Conservation (phyloP, 2,888 invertebrate species). For the Drosophila bunnanda region DNA sequence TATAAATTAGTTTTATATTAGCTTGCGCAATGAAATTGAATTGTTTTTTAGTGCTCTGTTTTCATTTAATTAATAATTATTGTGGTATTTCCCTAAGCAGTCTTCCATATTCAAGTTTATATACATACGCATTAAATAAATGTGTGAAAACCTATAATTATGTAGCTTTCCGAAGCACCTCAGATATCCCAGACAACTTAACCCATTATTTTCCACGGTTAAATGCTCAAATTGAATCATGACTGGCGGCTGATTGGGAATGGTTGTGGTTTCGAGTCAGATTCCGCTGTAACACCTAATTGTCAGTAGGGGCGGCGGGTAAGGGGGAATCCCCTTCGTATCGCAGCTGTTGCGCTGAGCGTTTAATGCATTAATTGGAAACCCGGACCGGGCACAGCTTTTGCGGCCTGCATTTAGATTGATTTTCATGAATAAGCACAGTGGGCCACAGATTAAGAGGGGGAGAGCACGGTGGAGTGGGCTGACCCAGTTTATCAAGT, state of each 20-base stretch:
- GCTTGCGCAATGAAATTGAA: neutral
- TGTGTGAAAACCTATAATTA: neutral
- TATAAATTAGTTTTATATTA: neutral
- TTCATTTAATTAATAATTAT: neutral
- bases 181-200: conserved; percentile 3
- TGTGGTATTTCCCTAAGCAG: neutral
- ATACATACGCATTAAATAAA: neutral
- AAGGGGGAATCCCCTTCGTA: conserved; percentile 9
- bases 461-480: neutral
- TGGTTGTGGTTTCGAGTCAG: conserved; percentile 7
- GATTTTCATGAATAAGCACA: conserved; percentile 42
- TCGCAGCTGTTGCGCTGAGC: conserved; percentile 12
- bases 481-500: conserved; percentile 57
- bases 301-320: conserved; percentile 15
- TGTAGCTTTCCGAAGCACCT: neutral
- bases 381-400: conserved; percentile 11
- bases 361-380: conserved; percentile 56
- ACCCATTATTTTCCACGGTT: neutral
- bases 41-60: no score
- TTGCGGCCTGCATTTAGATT: conserved; percentile 61
- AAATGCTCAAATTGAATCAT: conserved; percentile 14
- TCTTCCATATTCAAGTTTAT: neutral
- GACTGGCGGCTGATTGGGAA: neutral
- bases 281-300: conserved; percentile 55
- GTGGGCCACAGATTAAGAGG: conserved; percentile 4